These are phyloP conservation scores for Charadrius vociferus DNA, from an alignment of 2,113 vertebrate genomes.

Conservation along the genomic window DNA sequence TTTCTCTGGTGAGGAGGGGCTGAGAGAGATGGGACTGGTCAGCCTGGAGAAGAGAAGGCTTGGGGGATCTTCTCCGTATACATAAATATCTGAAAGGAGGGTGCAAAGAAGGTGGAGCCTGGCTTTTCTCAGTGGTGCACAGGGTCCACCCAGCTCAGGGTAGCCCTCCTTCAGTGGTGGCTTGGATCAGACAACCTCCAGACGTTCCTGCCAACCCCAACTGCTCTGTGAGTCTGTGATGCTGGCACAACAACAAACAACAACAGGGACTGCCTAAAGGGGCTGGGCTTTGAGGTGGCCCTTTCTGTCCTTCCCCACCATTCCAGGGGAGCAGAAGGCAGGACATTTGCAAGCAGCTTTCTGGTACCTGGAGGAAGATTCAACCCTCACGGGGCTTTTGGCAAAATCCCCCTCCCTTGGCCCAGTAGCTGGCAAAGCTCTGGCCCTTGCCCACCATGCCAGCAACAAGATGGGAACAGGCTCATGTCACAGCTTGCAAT, in stretches of 20 bases:
- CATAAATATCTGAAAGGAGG: neutral
- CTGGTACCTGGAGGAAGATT: neutral
- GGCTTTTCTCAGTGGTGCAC: neutral
- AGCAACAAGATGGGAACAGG: neutral
- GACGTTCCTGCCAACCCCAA: neutral
- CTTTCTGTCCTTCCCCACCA: neutral
- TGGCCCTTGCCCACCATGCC: neutral
- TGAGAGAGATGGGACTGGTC: neutral
- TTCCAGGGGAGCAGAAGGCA: neutral
- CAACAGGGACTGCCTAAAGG: neutral
- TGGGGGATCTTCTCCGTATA: neutral
- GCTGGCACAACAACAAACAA: neutral
- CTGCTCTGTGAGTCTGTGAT: too few relatives aligned
- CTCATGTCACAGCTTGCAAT: neutral
- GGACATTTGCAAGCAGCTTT: neutral
- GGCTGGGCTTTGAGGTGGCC: neutral
- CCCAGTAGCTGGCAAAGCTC: neutral
- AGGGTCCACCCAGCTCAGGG: neutral
- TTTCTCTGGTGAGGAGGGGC: neutral
- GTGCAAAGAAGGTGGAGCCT: neutral
- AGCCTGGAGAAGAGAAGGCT: neutral
- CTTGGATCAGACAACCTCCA: neutral
- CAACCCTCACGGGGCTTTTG: neutral
- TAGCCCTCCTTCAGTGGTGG: neutral
- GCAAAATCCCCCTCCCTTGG: neutral